These are phyloP conservation scores for Myrmophylax atrothorax DNA, from an alignment of 2,113 vertebrate genomes.

Conservation along the genomic window DNA sequence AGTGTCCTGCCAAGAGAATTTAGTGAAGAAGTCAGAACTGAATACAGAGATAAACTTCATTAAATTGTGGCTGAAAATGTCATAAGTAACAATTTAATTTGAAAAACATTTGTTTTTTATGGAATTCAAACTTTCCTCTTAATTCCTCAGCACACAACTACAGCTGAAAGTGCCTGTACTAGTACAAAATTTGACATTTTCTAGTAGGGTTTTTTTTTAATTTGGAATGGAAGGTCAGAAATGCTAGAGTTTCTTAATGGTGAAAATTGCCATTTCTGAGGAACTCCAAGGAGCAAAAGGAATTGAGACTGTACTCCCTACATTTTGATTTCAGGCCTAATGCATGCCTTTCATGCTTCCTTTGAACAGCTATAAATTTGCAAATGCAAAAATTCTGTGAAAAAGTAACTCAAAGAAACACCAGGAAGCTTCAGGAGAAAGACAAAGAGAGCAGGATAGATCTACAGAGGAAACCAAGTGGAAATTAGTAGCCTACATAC, in stretches of 20 bases:
- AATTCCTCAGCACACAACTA: background rate
- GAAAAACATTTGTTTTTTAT: background rate
- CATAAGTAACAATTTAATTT: background rate
- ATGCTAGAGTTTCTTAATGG: background rate
- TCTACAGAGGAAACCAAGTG: background rate
- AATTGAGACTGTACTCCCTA: rapidly evolving
- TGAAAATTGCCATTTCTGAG: background rate
- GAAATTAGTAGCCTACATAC: background rate
- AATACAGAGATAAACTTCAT: background rate
- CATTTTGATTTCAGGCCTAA: background rate
- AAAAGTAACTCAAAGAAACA: background rate
- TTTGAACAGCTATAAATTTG: background rate
- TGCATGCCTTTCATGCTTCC: background rate
- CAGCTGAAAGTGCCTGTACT: background rate
- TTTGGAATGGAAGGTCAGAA: background rate
- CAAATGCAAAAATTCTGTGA: background rate
- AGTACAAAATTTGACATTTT: background rate
- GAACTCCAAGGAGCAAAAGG: background rate
- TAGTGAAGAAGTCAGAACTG: background rate
- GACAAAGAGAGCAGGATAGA: background rate
- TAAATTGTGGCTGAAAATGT: background rate
- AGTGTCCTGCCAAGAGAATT: background rate
- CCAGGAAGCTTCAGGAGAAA: background rate
- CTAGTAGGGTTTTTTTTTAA: background rate
- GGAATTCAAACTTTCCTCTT: background rate